Evolutionary conservation across 2,888 invertebrate species (phyloP).

Genomic region (Spilosoma lubricipeda): DNA sequence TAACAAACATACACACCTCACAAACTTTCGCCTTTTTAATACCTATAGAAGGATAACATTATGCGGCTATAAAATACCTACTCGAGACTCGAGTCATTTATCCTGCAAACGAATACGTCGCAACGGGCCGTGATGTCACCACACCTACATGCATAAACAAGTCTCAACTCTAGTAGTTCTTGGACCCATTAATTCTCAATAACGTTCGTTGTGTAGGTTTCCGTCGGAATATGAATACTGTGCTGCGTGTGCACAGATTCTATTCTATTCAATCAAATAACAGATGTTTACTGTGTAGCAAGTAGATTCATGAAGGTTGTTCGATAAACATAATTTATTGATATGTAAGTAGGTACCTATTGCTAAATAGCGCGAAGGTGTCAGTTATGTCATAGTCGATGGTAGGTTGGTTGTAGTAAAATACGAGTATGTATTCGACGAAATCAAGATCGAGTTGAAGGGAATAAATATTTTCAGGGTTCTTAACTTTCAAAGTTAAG

Average conservation of each 20-base stretch:
- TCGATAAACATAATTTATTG: neutral
- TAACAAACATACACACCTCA: too few relatives aligned
- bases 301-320: neutral
- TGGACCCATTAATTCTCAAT: conserved; percentile 49
- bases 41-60: too few relatives aligned
- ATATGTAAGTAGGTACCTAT: neutral
- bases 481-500: too few relatives aligned
- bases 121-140: conserved; percentile 57
- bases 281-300: neutral
- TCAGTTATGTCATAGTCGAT: neutral
- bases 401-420: too few relatives aligned
- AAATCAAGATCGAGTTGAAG: neutral
- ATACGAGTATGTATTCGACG: neutral
- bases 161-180: conserved; percentile 27
- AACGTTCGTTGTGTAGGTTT: conserved; percentile 24
- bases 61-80: neutral
- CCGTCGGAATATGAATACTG: neutral
- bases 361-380: neutral
- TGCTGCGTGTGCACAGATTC: too few relatives aligned
- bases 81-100: neutral
- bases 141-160: conserved; percentile 33
- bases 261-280: neutral
- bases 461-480: neutral
- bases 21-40: too few relatives aligned
- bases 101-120: conserved; percentile 41